Percentiles rank a stretch among this genome's conserved stretches.
Conservation (phyloP, 2,888 invertebrate species). For the Drosophila kanekoi region DNA sequence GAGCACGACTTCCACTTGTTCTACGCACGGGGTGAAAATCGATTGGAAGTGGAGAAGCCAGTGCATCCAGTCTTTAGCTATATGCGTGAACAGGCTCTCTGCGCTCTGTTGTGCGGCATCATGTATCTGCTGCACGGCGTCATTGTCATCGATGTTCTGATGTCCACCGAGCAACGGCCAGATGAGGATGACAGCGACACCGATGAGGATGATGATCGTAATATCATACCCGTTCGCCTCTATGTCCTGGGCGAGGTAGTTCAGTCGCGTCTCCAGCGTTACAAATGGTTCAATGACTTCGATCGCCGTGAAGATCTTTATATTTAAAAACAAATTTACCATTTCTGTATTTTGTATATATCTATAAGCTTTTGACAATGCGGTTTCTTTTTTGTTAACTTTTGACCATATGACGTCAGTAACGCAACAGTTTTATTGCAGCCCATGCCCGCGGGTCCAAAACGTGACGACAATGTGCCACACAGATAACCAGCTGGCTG, state of each 20-base stretch:
- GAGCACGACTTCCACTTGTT: conserved; percentile 41
- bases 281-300: conserved; percentile 52
- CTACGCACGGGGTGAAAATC: neutral
- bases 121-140: conserved; percentile 53
- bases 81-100: conserved; percentile 43
- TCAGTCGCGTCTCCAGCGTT: conserved; percentile 29
- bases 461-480: conserved; percentile 53
- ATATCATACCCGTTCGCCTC: conserved; percentile 35
- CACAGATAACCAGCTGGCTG: conserved; percentile 46
- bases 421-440: conserved; percentile 48
- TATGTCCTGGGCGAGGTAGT: conserved; percentile 37
- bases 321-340: neutral
- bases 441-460: conserved; percentile 6
- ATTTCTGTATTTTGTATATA: neutral
- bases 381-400: neutral
- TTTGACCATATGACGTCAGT: conserved; percentile 48
- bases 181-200: neutral
- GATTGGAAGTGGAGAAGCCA: conserved; percentile 8
- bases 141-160: conserved; percentile 48
- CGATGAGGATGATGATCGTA: neutral
- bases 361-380: neutral
- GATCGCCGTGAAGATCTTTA: neutral
- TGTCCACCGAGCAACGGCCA: conserved; percentile 18
- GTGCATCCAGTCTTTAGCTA: conserved; percentile 43
- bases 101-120: conserved; percentile 24